Evolutionary conservation across 2,113 vertebrate species (phyloP), one percentile per base, ranked within the genome.

Genomic region (Podiceps cristatus): DNA sequence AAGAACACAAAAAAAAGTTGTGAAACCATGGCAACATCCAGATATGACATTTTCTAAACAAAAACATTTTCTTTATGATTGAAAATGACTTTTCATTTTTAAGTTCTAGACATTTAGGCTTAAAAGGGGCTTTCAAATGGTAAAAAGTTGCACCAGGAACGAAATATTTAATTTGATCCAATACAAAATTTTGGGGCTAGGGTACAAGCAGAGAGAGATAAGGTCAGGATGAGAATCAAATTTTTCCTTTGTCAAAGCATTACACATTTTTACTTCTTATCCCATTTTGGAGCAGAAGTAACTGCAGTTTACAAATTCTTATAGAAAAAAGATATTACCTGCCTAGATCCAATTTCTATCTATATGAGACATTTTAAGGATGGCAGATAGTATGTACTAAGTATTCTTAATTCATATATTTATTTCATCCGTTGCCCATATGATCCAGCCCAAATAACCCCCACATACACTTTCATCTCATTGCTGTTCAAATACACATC

Each of bases 61-160:
- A 87, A 96, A 92, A 10, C 44, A 90, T 94, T 95, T 89, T 66
- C 42, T 96, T 93, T 95, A 96, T 88, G 78, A 90, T 69, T 62
- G 80, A 87, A 94, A 96, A 94, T 62, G 5, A 79, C 53, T 94
- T 80, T 82, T 72, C 8, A 53, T 93, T 91, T 94, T 85, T 69
- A 94, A 90, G 67, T 94, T 93, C 63, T 79, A 90, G 66, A 79
- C 59, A 88, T 86, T 93, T 88, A 66, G 78, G 67, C 29, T 93
- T 84, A 88, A 81, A 95, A 93, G 45, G 44, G 69, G 72, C 47
- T 81, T 85, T 66, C 42, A 90, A 89, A 85, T 76, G 25, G 63
- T 59, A 74, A 86, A 93, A 92, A 80, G 55, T 82, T 94, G 81
- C 67, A 55, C 53, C 82, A 53, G 60, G 84, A 93, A 82, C 42